Base-by-base conservation (phyloP, 2,888 invertebrate species). In the Sminthurides aquaticus region DNA sequence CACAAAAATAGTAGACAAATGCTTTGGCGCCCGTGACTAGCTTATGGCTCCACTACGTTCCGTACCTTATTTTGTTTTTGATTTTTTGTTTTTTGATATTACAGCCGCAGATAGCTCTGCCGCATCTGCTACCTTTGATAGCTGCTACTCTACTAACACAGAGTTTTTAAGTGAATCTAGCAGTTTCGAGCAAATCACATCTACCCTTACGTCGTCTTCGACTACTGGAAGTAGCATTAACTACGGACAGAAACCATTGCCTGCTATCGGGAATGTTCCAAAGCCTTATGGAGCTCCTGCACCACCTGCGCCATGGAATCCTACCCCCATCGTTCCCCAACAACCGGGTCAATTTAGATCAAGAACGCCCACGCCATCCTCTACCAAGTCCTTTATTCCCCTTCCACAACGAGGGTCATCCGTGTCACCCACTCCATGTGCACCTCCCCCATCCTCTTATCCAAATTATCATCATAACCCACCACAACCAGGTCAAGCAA, bases 91-190 rank as follows among this genome's bases (percentile, higher is more conserved):
- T 62, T 68, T 60, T 61, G n/a, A n/a, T n/a, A 60, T 68, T 69
- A 61, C 71, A 71, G 73, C 70, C 67, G 61, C 70, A 64, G 69
- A 68, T 66, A 71, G 71, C 66, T 69, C 69, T 62, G 65, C 67
- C 65, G 66, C 69, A 69, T 69, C 70, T 61, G 67, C 67, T 64
- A 59, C 64, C 49, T 70, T 68, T 67, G 71, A 69, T 72, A 72
- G 72, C 70, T 69, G 67, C 70, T 67, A 69, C 65, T 67, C 68
- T 69, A 71, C 73, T 73, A 73, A 59, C 64, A 62, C 68, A 43
- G 64, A 52, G 28, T 59, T 58, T 64, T 60, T 64, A 43, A 64
- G 64, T 28, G 64, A 64, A 26, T 64, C 64, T 29, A 59, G 43
- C 54, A 64, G 59, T 52, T 64, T 28, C 28, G 59, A 64, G 25